Evolutionary conservation across 2,888 invertebrate genomes (phyloP), one percentile per base, ranked within the genome.

Genomic region (Pomacea canaliculata): DNA sequence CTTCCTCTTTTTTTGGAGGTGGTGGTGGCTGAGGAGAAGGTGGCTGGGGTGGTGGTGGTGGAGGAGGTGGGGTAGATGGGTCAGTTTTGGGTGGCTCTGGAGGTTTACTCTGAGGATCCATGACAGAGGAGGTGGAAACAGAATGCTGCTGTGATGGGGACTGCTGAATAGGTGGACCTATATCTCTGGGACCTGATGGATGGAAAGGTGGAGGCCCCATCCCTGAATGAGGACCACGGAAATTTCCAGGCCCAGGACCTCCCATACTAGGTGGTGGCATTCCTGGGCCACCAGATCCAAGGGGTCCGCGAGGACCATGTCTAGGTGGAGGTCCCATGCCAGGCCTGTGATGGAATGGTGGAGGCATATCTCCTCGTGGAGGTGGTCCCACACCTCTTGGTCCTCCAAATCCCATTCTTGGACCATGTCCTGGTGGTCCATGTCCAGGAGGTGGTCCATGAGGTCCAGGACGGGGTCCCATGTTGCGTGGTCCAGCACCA

Each of bases 1-100:
- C 81, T 75, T 85, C 85, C 71, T 86, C 84, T 69, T 85, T 84
- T 77, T 84, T 84, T 19, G 85, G 85, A 27, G 87, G 86, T 48
- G 86, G 85, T 59, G 85, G 87, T n/a, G 87, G 88, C 70, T 84
- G 85, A 10, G 87, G 86, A n/a, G 87, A 84, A 7, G 86, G 85
- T 18, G 86, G 83, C 56, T 83, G 84, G 9, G 87, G 86, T n/a
- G 85, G 87, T 19, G 88, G 88, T 56, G 85, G 79, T n/a, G 87
- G 87, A 27, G 87, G 85, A 10, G 85, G 83, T 12, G 83, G 79
- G 49, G 46, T 72, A 8, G 70, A 60, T 37, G 71, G 23, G 23
- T 65, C 72, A 23, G 65, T 66, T 60, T 74, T 68, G n/a, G 60
- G 37, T 23, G 67, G 68, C 49, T 74, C 68, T 5, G 73, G 73